These are phyloP conservation scores for Eupsilia transversa DNA, from an alignment of 2,888 invertebrate species.

Conservation along the genomic window DNA sequence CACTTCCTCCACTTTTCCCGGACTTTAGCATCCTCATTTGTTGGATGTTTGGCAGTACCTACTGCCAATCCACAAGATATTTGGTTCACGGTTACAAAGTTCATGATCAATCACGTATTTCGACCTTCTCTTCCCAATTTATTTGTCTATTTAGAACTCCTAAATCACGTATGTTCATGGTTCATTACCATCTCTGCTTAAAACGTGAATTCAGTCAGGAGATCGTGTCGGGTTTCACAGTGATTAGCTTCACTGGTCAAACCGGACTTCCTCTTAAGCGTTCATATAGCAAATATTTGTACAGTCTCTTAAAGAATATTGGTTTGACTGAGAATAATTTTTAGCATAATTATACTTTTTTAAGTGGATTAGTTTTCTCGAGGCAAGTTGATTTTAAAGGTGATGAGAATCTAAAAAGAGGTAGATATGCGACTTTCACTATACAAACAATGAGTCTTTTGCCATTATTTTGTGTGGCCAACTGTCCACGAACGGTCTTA, in stretches of 20 bases:
- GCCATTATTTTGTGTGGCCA: not conserved
- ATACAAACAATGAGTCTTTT: constrained; percentile 3
- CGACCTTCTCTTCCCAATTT: constrained; percentile 2
- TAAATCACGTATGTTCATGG: constrained; percentile 22
- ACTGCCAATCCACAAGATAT: not conserved
- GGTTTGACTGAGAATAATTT: constrained; percentile 15
- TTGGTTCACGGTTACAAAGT: not conserved
- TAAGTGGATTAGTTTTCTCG: not conserved
- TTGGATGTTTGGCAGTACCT: not conserved
- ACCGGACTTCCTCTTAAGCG: constrained; percentile 56
- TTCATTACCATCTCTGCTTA: constrained; percentile 24
- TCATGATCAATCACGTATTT: not conserved
- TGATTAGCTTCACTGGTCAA: constrained; percentile 38
- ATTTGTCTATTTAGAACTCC: constrained; percentile 5
- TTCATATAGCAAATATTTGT: constrained; percentile 17
- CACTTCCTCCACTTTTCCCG: not conserved
- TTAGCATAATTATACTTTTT: not conserved
- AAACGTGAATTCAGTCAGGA: constrained; percentile 27
- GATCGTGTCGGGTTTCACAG: constrained; percentile 46
- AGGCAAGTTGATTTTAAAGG: not conserved
- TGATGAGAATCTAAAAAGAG: constrained; percentile 19
- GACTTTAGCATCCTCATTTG: not conserved
- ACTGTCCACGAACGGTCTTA: constrained; percentile 1
- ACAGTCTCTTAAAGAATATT: constrained; percentile 12
- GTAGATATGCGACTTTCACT: constrained; percentile 24